phyloP scores from a whole-genome alignment of 1,140 invertebrate genomes.

The Gonatopus flavifemur region DNA sequence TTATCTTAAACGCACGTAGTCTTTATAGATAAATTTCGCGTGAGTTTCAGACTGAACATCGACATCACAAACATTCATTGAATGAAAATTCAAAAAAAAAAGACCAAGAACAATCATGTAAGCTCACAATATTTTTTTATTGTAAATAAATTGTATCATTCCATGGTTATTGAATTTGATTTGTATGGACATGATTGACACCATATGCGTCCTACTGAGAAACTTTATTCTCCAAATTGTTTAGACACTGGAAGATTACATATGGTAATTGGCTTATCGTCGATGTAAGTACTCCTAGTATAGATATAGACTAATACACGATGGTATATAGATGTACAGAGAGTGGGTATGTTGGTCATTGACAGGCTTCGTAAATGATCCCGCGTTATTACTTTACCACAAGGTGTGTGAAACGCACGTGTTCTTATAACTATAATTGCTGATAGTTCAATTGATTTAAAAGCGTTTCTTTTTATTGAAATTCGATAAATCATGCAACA shows the following conservation, averaged over 20 bases:
- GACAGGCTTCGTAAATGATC: constrained; percentile 19
- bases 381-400: too few species aligned
- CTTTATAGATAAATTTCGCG: background rate
- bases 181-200: constrained; percentile 6
- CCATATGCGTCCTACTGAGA: background rate
- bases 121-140: constrained; percentile 29
- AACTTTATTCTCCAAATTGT: constrained; percentile 2
- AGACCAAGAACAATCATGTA: too few species aligned
- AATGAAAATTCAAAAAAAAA: background rate
- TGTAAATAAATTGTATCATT: constrained; percentile 32
- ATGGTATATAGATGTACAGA: too few species aligned
- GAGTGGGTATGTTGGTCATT: too few species aligned
- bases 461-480: too few species aligned
- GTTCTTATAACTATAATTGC: too few species aligned
- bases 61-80: too few species aligned
- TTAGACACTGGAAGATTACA: constrained; percentile 13
- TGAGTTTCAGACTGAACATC: too few species aligned
- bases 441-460: too few species aligned
- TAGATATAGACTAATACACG: background rate
- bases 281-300: background rate
- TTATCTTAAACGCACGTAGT: background rate
- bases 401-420: too few species aligned
- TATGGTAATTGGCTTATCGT: constrained; percentile 15
- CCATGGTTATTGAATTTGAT: too few species aligned
- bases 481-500: too few species aligned